These are phyloP conservation scores for Leptinotarsa peninsularis DNA, from an alignment of 2,888 invertebrate genomes.

Conservation along the genomic window DNA sequence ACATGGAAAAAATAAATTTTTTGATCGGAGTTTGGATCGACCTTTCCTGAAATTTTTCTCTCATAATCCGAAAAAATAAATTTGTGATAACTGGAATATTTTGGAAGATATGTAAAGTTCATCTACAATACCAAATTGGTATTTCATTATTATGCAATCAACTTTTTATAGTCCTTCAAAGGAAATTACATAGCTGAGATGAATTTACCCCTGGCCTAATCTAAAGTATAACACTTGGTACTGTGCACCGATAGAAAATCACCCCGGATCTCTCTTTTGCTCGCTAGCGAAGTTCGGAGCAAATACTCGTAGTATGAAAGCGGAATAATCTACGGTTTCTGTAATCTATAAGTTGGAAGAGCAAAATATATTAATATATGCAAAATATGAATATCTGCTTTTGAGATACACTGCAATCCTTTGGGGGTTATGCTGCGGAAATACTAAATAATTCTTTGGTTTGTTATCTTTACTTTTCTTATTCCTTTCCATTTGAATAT, in stretches of 20 bases:
- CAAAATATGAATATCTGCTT: slow-evolving; percentile 55
- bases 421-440: slow-evolving; percentile 47
- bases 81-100: no score
- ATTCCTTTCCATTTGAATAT: slow-evolving; percentile 34
- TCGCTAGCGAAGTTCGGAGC: slow-evolving; percentile 19
- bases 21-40: no score
- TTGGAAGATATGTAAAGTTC: no score
- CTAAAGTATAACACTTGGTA: slow-evolving; percentile 40
- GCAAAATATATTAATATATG: slow-evolving; percentile 56
- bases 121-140: no score
- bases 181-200: neutral
- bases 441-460: slow-evolving; percentile 53
- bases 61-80: no score
- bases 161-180: no score
- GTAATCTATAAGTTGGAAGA: slow-evolving; percentile 45
- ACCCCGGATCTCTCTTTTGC: slow-evolving; percentile 30
- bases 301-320: slow-evolving; percentile 34
- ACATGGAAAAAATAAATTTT: no score
- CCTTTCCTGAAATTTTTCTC: no score
- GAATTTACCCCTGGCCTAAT: slow-evolving; percentile 27
- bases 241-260: slow-evolving; percentile 29
- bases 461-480: slow-evolving; percentile 43
- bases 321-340: slow-evolving; percentile 40
- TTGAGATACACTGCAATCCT: slow-evolving; percentile 47
- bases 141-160: no score